Evolutionary conservation across 2,888 invertebrate species (phyloP).

Genomic region (Ectemnius lituratus): DNA sequence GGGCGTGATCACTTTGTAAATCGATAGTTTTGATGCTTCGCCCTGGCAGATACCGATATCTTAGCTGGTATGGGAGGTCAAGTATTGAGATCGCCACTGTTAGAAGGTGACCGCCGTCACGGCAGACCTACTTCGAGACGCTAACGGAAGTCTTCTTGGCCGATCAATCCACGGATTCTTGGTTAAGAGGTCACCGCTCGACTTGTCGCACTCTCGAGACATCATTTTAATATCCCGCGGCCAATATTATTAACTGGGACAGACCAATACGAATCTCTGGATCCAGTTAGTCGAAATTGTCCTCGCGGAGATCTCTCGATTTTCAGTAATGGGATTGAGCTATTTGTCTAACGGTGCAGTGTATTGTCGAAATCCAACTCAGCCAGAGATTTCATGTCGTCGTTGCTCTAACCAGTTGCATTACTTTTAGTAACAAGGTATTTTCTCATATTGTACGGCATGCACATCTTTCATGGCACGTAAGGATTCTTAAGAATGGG

Average conservation of each 20-base stretch:
- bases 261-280: no score
- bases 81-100: conserved; percentile 39
- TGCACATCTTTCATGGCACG: conserved; percentile 43
- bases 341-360: no score
- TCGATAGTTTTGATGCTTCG: conserved; percentile 38
- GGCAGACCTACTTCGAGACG: conserved; percentile 55
- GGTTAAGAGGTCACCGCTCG: conserved; percentile 60
- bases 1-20: conserved; percentile 74
- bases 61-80: conserved; percentile 22
- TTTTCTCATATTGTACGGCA: conserved; percentile 45
- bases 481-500: conserved; percentile 24
- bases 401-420: no score
- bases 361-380: no score
- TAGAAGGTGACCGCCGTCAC: conserved; percentile 54
- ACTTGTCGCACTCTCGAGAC: conserved; percentile 11
- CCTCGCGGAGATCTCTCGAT: no score
- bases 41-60: conserved; percentile 22
- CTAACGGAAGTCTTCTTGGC: conserved; percentile 60
- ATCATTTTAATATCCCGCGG: no score
- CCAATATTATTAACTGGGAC: no score
- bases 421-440: conserved; percentile 38
- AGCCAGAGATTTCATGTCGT: no score
- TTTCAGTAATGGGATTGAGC: no score
- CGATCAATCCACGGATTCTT: conserved; percentile 59
- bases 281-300: no score